phyloP scores from a whole-genome alignment of 2,113 vertebrate species.

The Cololabis saira region DNA sequence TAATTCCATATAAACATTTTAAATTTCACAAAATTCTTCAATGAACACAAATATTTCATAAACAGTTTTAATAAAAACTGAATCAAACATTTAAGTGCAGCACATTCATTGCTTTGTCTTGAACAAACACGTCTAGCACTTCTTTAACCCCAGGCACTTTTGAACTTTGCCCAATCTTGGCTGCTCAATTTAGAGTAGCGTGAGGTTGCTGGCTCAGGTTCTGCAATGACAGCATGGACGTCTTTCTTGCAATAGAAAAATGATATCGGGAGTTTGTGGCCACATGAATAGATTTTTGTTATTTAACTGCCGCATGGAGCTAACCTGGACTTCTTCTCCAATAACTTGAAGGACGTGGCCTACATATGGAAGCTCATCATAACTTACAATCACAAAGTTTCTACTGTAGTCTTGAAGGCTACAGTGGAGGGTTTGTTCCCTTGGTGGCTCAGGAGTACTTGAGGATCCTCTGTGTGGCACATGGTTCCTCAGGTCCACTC shows the following conservation, averaged over 20 bases:
- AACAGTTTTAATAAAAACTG: too few species aligned
- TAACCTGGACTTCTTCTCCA: neutral
- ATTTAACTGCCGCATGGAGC: neutral
- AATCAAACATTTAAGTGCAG: too few species aligned
- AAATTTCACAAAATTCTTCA: too few species aligned
- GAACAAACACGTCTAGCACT: too few species aligned
- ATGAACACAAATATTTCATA: too few species aligned
- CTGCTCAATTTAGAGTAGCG: neutral
- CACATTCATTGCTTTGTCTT: too few species aligned
- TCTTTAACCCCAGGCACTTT: too few species aligned
- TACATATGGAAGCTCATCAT: neutral
- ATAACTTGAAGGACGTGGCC: neutral
- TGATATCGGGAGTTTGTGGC: neutral
- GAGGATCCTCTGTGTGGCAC: too few species aligned
- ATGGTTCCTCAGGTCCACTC: neutral
- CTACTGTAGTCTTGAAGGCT: neutral
- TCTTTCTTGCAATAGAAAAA: neutral
- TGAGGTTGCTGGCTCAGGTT: too few species aligned
- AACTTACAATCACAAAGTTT: too few species aligned
- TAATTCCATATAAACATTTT: too few species aligned
- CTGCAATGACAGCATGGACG: neutral
- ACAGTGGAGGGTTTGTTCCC: neutral
- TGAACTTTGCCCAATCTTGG: neutral
- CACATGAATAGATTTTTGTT: neutral
- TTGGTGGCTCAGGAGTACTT: constrained; percentile 1